Evolutionary conservation across 2,888 invertebrate genomes (phyloP).

Genomic region (Noctua comes): DNA sequence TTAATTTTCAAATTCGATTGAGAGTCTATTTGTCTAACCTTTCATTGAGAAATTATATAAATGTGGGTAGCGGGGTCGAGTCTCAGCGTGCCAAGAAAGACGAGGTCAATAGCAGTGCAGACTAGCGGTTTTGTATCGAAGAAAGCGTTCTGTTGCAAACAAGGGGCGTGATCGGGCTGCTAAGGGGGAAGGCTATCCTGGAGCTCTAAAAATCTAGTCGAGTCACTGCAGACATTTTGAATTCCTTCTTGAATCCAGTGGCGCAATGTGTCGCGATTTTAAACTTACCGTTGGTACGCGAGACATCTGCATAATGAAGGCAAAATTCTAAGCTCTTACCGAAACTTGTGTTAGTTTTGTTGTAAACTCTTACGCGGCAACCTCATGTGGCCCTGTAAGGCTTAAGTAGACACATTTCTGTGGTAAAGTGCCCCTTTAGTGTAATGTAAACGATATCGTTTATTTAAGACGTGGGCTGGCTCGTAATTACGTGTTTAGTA

Average conservation of each 20-base stretch:
- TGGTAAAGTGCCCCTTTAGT: slow-evolving; percentile 48
- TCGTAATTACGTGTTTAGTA: slow-evolving; percentile 52
- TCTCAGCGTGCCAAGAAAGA: slow-evolving; percentile 21
- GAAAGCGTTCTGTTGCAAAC: slow-evolving; percentile 54
- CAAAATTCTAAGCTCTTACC: slow-evolving; percentile 64
- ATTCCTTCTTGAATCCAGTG: slow-evolving; percentile 49
- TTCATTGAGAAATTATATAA: slow-evolving; percentile 19
- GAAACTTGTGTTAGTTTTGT: slow-evolving; percentile 50
- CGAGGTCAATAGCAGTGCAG: slow-evolving; percentile 46
- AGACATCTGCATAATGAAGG: slow-evolving; percentile 72
- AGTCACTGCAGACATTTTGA: slow-evolving; percentile 59
- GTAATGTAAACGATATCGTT: slow-evolving; percentile 54
- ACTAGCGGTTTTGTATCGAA: slow-evolving; percentile 47
- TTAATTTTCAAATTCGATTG: slow-evolving; percentile 26
- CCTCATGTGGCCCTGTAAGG: slow-evolving; percentile 51
- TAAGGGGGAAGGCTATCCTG: slow-evolving; percentile 33
- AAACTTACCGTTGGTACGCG: slow-evolving; percentile 66
- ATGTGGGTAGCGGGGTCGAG: slow-evolving; percentile 5
- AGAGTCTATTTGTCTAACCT: slow-evolving; percentile 8
- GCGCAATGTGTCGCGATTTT: slow-evolving; percentile 67
- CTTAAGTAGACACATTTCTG: slow-evolving; percentile 55
- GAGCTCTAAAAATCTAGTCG: slow-evolving; percentile 42
- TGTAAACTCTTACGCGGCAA: slow-evolving; percentile 48
- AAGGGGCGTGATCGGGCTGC: slow-evolving; percentile 57
- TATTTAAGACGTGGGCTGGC: slow-evolving; percentile 56